Base-by-base conservation (phyloP, 2,888 invertebrate species). In the Lochmaea crataegi region DNA sequence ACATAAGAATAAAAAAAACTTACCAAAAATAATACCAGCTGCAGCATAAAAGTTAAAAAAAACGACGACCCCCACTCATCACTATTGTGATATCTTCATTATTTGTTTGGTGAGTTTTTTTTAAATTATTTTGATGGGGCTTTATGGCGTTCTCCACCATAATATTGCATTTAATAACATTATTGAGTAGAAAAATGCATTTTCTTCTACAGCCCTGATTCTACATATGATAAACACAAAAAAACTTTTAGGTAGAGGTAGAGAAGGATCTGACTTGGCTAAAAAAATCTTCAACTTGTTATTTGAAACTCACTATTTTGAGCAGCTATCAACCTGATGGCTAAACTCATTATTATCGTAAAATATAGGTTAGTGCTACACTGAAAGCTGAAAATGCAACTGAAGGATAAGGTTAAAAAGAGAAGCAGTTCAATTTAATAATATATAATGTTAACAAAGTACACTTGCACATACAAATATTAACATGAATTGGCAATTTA, bases 401-500 rank as follows among this genome's bases (percentile, higher is more conserved):
- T 45, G 48, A 14, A n/a, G 48, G 48, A 48, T 7, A 48, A 48
- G n/a, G 14, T 48, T 48, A 48, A 48, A 48, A 48, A 48, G n/a
- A 48, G 48, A 48, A 48, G 42, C 42, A 14, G 12, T 12, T 45
- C 12, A 45, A 12, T 12, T 14, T 45, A 45, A 45, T 45, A 45
- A 45, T 16, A 51, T 51, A 51, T 51, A 51, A 51, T 51, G n/a
- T n/a, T n/a, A 48, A 48, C 2, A 48, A 42, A 10, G 42, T 42
- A 42, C 42, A 48, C 48, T 48, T 48, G 51, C 16, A 51, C 51
- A n/a, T 51, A 51, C 51, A 51, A 51, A 51, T 51, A 51, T 51
- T 51, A 51, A 51, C n/a, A 51, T n/a, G n/a, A 51, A n/a, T 51
- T 51, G 51, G 51, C 51, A 51, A 51, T 51, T 51, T 51, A 51